These are phyloP conservation scores for Odontesthes bonariensis DNA, from an alignment of 2,113 vertebrate genomes.

Conservation along the genomic window DNA sequence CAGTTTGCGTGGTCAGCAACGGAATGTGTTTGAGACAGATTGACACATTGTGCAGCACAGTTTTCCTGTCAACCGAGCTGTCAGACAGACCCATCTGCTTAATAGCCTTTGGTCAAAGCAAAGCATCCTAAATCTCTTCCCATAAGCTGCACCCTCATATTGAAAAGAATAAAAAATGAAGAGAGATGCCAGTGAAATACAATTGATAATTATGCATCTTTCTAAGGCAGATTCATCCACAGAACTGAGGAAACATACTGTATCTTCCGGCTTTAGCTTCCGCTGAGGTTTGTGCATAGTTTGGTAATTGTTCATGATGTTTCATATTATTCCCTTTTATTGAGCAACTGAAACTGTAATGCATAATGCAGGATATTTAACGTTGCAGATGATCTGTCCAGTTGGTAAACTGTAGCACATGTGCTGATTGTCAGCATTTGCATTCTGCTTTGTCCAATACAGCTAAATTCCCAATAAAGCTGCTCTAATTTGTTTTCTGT, in stretches of 20 bases:
- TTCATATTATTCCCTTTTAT: no score
- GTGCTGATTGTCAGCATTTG: no score
- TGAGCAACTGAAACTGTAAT: no score
- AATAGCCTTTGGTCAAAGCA: constrained; percentile 26
- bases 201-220: constrained; percentile 16
- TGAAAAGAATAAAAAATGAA: constrained; percentile 39
- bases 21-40: constrained; percentile 58
- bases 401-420: no score
- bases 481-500: no score
- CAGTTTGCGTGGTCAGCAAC: constrained; percentile 43
- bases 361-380: no score
- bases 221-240: constrained; percentile 5
- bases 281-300: no score
- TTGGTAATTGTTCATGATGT: no score
- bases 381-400: no score
- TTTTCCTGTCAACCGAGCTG: constrained; percentile 35
- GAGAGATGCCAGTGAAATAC: constrained; percentile 9
- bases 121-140: constrained; percentile 41
- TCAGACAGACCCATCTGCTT: constrained; percentile 47
- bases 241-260: not conserved
- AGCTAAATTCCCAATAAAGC: no score
- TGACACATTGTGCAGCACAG: constrained; percentile 42
- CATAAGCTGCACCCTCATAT: constrained; percentile 31
- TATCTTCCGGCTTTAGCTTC: no score
- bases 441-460: no score